Percentiles rank a stretch among this genome's conserved stretches.
phyloP scores from a whole-genome alignment of 37 sponge, comb jelly and placozoan species.

The Lycopodina hypogea region DNA sequence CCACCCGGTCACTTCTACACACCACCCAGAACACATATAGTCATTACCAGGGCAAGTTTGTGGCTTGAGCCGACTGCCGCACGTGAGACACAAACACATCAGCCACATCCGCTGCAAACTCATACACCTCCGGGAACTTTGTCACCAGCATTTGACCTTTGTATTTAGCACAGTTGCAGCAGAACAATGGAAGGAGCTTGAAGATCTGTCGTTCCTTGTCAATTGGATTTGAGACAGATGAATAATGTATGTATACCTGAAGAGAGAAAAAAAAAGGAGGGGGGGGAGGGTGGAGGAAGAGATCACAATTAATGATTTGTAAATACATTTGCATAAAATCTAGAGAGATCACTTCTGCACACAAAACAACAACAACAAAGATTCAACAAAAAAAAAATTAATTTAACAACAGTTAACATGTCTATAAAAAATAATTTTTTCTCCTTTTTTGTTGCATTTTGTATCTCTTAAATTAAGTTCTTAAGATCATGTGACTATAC shows the following conservation, averaged over 20 bases:
- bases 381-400: too few relatives aligned
- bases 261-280: neutral
- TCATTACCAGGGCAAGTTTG: slow-evolving; percentile 13
- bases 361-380: too few relatives aligned
- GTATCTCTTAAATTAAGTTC: too few relatives aligned
- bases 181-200: slow-evolving; percentile 79
- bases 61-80: slow-evolving; percentile 42
- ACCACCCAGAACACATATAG: neutral
- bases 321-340: too few relatives aligned
- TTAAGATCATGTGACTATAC: too few relatives aligned
- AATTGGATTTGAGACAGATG: neutral
- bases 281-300: too few relatives aligned
- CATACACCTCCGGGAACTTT: slow-evolving; percentile 61
- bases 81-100: slow-evolving; percentile 47
- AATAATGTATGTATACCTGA: slow-evolving; percentile 29
- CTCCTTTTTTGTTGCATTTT: too few relatives aligned
- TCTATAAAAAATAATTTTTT: too few relatives aligned
- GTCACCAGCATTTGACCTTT: slow-evolving; percentile 25
- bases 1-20: too few relatives aligned
- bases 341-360: too few relatives aligned
- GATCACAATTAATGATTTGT: too few relatives aligned
- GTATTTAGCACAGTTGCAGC: slow-evolving; percentile 46
- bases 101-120: slow-evolving; percentile 65
- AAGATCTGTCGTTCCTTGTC: slow-evolving; percentile 59
- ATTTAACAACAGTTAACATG: too few relatives aligned